Evolutionary conservation across 1,140 invertebrate genomes (phyloP).

Genomic region (Pogonomyrmex californicus): DNA sequence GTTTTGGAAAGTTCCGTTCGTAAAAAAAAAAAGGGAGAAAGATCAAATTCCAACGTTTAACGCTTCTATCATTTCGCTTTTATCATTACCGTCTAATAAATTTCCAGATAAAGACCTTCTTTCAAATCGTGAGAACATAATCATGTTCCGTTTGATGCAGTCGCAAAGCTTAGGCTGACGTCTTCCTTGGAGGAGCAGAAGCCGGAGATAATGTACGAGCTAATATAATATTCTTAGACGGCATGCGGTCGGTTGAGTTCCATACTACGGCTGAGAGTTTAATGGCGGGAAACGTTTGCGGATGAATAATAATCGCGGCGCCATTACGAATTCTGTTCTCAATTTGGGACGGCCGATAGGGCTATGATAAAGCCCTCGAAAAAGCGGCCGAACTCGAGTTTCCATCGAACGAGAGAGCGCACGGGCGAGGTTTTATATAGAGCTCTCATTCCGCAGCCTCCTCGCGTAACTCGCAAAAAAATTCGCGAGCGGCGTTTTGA

Average conservation of each 20-base stretch:
- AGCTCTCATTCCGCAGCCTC: constrained; percentile 41
- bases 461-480: constrained; percentile 38
- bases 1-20: not conserved
- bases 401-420: constrained; percentile 45
- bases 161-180: not conserved
- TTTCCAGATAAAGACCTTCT: constrained; percentile 5
- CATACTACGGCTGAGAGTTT: constrained; percentile 51
- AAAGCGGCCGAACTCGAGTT: constrained; percentile 52
- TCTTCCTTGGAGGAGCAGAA: constrained; percentile 16
- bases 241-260: constrained; percentile 65
- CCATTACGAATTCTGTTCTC: constrained; percentile 72
- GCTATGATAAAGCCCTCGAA: constrained; percentile 51
- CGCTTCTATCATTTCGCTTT: not conserved
- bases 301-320: constrained; percentile 71
- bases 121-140: constrained; percentile 31
- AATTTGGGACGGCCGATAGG: constrained; percentile 68
- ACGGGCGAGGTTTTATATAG: constrained; percentile 38
- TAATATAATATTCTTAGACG: constrained; percentile 81
- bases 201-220: constrained; percentile 76
- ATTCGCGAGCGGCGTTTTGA: constrained; percentile 48
- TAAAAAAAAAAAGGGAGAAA: not conserved
- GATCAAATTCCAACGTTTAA: not conserved
- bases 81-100: constrained; percentile 16
- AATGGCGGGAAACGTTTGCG: constrained; percentile 68
- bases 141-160: constrained; percentile 23